phyloP scores from a whole-genome alignment of 2,888 invertebrate species.

The Aleiodes leptofemur region DNA sequence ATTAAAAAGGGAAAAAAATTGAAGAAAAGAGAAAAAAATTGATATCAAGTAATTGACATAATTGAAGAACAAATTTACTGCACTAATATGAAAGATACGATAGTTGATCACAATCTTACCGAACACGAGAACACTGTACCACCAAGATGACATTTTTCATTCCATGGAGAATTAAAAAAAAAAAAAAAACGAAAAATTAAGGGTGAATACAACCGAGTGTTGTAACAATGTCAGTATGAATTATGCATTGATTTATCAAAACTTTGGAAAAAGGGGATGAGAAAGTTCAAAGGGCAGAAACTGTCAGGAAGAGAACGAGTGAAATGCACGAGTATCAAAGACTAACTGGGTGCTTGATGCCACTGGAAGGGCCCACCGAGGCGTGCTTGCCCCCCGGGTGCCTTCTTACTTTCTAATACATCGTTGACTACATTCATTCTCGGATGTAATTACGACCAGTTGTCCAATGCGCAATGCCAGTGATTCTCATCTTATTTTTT shows the following conservation, averaged over 20 bases:
- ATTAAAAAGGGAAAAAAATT: not conserved
- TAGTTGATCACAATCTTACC: constrained; percentile 13
- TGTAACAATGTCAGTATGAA: not conserved
- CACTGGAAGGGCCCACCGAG: constrained; percentile 33
- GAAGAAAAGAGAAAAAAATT: not conserved
- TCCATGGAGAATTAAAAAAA: not conserved
- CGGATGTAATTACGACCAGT: constrained; percentile 56
- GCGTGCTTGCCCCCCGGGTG: constrained; percentile 40
- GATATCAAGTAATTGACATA: not conserved
- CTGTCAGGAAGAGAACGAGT: constrained; percentile 8
- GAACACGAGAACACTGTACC: constrained; percentile 26
- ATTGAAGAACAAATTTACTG: constrained; percentile 5
- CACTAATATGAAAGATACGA: not conserved
- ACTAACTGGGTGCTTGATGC: constrained; percentile 41
- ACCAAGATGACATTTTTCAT: constrained; percentile 28
- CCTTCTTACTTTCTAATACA: constrained; percentile 53
- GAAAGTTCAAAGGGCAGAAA: constrained; percentile 38
- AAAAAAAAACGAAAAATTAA: not conserved
- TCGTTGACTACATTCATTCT: constrained; percentile 53
- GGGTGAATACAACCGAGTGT: not conserved
- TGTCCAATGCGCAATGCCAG: constrained; percentile 50
- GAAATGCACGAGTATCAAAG: constrained; percentile 38
- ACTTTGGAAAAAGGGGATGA: not conserved
- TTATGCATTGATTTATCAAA: not conserved
- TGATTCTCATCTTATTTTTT: constrained; percentile 46